phyloP scores from a whole-genome alignment of 2,888 invertebrate species.

The Eurytoma adleriae region DNA sequence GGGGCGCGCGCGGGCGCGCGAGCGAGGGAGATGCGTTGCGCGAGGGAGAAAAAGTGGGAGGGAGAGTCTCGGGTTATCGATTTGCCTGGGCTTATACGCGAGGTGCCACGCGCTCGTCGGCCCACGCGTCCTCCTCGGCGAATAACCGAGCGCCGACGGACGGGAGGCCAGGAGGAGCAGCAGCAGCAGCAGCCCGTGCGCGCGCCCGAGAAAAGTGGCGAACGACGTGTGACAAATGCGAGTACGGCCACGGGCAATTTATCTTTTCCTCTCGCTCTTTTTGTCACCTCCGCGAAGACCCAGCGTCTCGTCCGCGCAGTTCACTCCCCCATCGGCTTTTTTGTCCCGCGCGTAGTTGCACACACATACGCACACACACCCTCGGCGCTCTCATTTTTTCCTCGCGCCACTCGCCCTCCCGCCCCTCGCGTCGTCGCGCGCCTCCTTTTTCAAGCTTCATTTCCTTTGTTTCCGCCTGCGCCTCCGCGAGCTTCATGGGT shows the following conservation, averaged over 20 bases:
- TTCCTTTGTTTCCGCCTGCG: constrained; percentile 9
- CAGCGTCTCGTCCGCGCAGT: not conserved
- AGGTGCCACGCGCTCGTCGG: not conserved
- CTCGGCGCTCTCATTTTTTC: constrained; percentile 5
- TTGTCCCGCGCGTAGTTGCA: not conserved
- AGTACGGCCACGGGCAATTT: constrained; percentile 38
- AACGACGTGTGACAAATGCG: constrained; percentile 51
- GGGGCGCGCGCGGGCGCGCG: not conserved
- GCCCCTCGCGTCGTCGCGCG: not conserved
- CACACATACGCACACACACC: too few relatives aligned
- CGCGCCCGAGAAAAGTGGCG: constrained; percentile 31
- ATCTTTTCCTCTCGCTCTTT: constrained; percentile 33
- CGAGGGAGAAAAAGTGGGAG: constrained; percentile 10
- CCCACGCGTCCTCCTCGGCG: constrained; percentile 17
- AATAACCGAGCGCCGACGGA: not conserved
- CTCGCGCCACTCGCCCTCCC: not conserved
- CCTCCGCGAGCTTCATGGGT: not conserved
- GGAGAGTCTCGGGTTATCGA: constrained; percentile 42
- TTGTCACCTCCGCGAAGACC: not conserved
- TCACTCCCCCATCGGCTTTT: not conserved
- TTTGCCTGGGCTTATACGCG: constrained; percentile 10
- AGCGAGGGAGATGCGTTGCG: not conserved
- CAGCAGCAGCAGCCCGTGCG: too few relatives aligned
- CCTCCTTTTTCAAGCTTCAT: constrained; percentile 23
- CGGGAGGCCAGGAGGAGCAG: too few relatives aligned